phyloP scores from a whole-genome alignment of 2,797 vertebrate genomes.

The Cyprinodon diabolis region DNA sequence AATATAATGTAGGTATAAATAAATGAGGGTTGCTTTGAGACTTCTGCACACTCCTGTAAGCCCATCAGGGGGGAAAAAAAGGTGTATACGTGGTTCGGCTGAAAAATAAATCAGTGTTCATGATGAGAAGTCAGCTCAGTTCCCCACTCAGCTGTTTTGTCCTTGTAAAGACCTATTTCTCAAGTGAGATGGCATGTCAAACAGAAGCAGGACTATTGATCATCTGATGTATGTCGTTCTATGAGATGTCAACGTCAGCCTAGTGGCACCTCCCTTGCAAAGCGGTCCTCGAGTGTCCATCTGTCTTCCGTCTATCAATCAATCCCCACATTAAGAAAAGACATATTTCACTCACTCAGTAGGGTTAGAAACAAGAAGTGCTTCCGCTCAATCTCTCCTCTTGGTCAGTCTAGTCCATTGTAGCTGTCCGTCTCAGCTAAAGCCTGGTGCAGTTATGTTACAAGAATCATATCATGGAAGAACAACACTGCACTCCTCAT shows the following conservation, averaged over 20 bases:
- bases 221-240: conserved; percentile 71
- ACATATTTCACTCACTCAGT: conserved; percentile 62
- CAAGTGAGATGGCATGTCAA: conserved; percentile 38
- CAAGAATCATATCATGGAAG: conserved; percentile 51
- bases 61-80: not conserved
- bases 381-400: conserved; percentile 25
- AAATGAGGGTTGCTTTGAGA: not conserved
- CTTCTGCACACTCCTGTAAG: not conserved
- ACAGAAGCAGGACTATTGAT: conserved; percentile 67
- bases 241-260: conserved; percentile 67
- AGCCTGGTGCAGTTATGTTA: conserved; percentile 49
- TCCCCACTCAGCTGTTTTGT: conserved; percentile 35
- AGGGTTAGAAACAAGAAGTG: conserved; percentile 48
- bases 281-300: conserved; percentile 62
- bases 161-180: conserved; percentile 57
- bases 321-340: conserved; percentile 67
- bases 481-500: conserved; percentile 31
- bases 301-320: conserved; percentile 63
- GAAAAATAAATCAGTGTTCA: conserved; percentile 41
- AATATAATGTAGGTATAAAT: not conserved
- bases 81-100: not conserved
- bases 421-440: conserved; percentile 56
- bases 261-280: conserved; percentile 63
- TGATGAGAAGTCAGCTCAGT: conserved; percentile 50
- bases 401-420: conserved; percentile 34